Evolutionary conservation across 2,113 vertebrate species (phyloP).

Genomic region (Ibidorhyncha struthersii): DNA sequence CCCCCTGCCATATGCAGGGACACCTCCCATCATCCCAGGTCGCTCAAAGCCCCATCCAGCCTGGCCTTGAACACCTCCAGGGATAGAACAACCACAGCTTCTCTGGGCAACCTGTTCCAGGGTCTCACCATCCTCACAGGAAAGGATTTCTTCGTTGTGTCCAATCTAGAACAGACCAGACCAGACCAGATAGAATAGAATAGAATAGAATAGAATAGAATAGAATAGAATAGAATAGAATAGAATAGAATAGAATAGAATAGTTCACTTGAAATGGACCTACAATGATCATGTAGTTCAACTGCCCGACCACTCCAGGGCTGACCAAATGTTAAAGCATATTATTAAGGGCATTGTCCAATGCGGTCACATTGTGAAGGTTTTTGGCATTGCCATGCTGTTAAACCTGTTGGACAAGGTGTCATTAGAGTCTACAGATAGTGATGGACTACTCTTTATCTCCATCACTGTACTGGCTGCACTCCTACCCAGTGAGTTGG

Average conservation of each 20-base stretch:
- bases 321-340: not conserved
- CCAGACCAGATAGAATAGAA: not conserved
- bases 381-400: not conserved
- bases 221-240: not conserved
- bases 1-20: not conserved
- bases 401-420: not conserved
- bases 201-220: not conserved
- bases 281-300: not conserved
- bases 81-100: not conserved
- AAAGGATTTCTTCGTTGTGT: not conserved
- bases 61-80: not conserved
- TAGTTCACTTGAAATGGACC: not conserved
- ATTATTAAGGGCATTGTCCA: not conserved
- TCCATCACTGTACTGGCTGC: not conserved
- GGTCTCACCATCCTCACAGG: not conserved
- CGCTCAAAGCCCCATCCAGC: not conserved
- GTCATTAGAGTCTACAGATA: not conserved
- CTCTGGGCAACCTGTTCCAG: not conserved
- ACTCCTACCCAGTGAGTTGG: not conserved
- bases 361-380: not conserved
- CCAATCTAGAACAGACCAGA: not conserved
- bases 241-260: not conserved
- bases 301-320: not conserved
- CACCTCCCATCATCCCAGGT: not conserved
- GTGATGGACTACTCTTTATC: not conserved